These are phyloP conservation scores for Clupea harengus DNA, from an alignment of 2,113 vertebrate species.

Conservation along the genomic window DNA sequence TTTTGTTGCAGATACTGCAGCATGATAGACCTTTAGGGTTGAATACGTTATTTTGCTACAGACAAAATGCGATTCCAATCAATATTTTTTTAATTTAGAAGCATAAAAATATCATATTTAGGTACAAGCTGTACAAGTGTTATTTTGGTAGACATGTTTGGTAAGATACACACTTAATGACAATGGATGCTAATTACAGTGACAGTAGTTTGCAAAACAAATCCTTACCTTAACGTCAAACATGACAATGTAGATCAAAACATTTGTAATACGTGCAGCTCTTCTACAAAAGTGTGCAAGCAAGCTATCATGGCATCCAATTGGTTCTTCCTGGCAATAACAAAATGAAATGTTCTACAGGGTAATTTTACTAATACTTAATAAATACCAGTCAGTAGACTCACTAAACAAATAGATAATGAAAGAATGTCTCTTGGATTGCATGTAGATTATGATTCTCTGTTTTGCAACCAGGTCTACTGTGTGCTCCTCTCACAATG, in stretches of 20 bases:
- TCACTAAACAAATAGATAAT: background rate
- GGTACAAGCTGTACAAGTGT: background rate
- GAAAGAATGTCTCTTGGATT: background rate
- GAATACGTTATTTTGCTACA: background rate
- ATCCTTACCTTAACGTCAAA: background rate
- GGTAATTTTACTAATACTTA: no score
- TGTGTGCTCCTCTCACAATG: background rate
- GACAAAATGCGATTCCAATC: background rate
- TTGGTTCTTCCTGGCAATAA: background rate
- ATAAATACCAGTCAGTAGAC: no score
- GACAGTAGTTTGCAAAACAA: background rate
- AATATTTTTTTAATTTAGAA: background rate
- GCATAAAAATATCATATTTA: background rate
- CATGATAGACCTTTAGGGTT: constrained; percentile 1
- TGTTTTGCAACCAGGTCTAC: background rate
- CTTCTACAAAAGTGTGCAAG: no score
- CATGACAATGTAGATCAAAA: background rate
- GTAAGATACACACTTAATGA: background rate
- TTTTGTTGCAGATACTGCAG: background rate
- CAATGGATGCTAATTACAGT: background rate
- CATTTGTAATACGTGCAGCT: no score
- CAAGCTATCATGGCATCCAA: no score
- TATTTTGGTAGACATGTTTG: background rate
- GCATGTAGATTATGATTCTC: background rate
- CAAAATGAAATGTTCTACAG: background rate